Evolutionary conservation across 1,140 invertebrate genomes (phyloP).

Genomic region (Vanessa atalanta): DNA sequence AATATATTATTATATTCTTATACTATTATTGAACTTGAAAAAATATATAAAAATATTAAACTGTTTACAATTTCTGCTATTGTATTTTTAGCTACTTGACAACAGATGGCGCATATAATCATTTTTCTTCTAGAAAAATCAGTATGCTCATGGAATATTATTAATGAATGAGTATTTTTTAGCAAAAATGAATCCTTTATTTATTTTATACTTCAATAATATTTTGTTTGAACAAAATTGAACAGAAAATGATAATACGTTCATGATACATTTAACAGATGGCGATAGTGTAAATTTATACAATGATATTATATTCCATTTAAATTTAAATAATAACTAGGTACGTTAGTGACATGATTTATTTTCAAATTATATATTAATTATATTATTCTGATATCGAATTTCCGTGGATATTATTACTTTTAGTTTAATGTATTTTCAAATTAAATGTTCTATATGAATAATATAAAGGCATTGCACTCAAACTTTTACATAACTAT

Average conservation of each 20-base stretch:
- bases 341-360: too few species aligned
- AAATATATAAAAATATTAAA: not conserved
- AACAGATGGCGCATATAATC: not conserved
- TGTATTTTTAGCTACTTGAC: not conserved
- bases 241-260: too few species aligned
- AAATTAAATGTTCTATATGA: too few species aligned
- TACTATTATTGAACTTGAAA: too few species aligned
- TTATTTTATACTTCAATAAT: not conserved
- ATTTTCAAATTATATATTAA: too few species aligned
- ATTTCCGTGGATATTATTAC: too few species aligned
- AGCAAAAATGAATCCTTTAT: not conserved
- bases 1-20: too few species aligned
- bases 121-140: not conserved
- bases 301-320: not conserved
- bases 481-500: too few species aligned
- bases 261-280: not conserved
- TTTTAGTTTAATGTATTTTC: too few species aligned
- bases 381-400: too few species aligned
- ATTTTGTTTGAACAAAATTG: not conserved
- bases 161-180: not conserved
- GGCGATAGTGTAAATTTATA: not conserved
- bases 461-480: too few species aligned
- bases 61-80: not conserved
- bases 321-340: not conserved
- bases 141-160: not conserved